A percentile compares a stretch with the other conserved stretches of the same genome.
These are phyloP conservation scores for Solenopsis fugax DNA, from an alignment of 1,140 invertebrate genomes.

Conservation along the genomic window DNA sequence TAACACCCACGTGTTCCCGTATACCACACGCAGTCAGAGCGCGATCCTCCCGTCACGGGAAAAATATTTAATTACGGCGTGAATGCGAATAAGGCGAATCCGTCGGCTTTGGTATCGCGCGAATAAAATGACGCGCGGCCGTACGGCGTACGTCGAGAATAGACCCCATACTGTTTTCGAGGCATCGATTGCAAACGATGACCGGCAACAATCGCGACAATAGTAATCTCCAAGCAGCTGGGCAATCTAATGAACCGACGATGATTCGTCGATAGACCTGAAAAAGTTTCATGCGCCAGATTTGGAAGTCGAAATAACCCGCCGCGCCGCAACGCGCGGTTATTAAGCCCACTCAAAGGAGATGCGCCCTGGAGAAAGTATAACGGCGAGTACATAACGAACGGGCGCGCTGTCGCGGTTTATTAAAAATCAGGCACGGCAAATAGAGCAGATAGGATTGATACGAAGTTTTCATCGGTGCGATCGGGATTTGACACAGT, in stretches of 20 bases:
- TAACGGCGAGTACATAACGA: conserved; percentile 34
- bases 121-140: conserved; percentile 58
- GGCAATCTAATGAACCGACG: conserved; percentile 72
- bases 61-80: conserved; percentile 59
- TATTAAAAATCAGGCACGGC: conserved; percentile 41
- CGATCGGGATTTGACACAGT: conserved; percentile 44
- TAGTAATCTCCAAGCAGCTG: conserved; percentile 71
- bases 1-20: conserved; percentile 24
- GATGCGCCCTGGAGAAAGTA: conserved; percentile 20
- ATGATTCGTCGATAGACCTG: conserved; percentile 68
- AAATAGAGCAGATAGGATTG: conserved; percentile 50
- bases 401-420: not conserved
- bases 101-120: conserved; percentile 47
- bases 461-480: conserved; percentile 18
- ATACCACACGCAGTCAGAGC: conserved; percentile 16
- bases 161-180: conserved; percentile 68
- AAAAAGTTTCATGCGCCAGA: conserved; percentile 62
- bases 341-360: conserved; percentile 60
- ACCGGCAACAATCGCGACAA: conserved; percentile 74
- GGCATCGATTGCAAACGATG: conserved; percentile 77
- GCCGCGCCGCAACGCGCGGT: conserved; percentile 30
- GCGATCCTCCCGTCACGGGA: conserved; percentile 25
- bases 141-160: conserved; percentile 25
- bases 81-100: conserved; percentile 59
- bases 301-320: conserved; percentile 56